These are phyloP conservation scores for Rhyacichthys aspro DNA, from an alignment of 2,797 vertebrate species.

Conservation along the genomic window DNA sequence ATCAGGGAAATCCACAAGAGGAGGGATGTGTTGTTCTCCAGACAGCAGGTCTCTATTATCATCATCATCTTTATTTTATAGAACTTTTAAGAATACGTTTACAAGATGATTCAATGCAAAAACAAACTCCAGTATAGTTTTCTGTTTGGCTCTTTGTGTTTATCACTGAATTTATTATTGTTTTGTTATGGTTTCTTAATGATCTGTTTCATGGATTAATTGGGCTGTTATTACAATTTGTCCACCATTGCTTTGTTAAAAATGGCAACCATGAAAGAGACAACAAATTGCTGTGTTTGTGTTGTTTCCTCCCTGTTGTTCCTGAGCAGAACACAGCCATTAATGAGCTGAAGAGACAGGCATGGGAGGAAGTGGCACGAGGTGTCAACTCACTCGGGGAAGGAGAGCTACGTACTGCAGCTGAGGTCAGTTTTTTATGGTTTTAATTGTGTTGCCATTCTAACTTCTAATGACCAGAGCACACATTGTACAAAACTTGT, in stretches of 20 bases:
- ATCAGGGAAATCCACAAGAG: constrained; percentile 93
- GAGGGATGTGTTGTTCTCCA: constrained; percentile 90
- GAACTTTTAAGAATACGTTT: no score
- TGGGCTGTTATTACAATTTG: no score
- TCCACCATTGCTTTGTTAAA: no score
- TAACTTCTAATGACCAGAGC: no score
- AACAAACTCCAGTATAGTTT: no score
- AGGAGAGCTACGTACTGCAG: constrained; percentile 90
- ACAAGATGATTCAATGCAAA: no score
- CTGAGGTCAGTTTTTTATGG: constrained; percentile 69
- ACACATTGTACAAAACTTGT: no score
- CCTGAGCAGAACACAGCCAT: constrained; percentile 87
- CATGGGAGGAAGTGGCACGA: constrained; percentile 94
- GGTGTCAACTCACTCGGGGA: constrained; percentile 92
- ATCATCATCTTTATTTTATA: neutral
- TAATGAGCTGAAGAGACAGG: constrained; percentile 94
- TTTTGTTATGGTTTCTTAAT: no score
- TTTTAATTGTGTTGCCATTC: neutral
- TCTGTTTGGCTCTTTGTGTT: no score
- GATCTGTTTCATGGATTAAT: no score
- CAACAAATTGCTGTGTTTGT: constrained; percentile 7
- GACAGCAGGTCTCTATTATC: constrained; percentile 77
- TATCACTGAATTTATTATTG: no score
- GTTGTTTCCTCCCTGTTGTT: constrained; percentile 13
- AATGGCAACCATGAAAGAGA: neutral